A percentile compares a stretch with the other conserved stretches of the same genome.
Evolutionary conservation across 2,113 vertebrate genomes (phyloP).

Genomic region (Hypanus sabinus): DNA sequence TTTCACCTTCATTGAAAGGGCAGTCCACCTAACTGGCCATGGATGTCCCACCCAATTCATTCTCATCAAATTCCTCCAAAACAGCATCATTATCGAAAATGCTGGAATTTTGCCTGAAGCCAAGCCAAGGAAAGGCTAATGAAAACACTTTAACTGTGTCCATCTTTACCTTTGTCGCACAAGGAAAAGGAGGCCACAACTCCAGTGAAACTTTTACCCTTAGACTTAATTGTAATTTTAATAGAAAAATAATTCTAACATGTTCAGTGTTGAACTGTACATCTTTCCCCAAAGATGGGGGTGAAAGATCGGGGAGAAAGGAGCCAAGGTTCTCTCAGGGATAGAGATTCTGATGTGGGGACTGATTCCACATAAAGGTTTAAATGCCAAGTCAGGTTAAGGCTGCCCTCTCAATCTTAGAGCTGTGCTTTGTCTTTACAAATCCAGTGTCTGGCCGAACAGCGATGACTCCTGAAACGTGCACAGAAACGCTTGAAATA

Average conservation of each 20-base stretch:
- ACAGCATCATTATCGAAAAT: neutral
- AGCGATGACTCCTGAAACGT: neutral
- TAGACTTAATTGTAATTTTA: neutral
- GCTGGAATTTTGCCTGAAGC: neutral
- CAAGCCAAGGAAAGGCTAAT: too few relatives aligned
- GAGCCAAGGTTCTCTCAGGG: neutral
- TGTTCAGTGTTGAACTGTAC: too few relatives aligned
- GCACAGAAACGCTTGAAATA: neutral
- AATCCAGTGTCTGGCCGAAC: neutral
- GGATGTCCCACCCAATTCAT: neutral
- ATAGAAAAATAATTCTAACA: neutral
- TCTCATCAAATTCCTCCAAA: neutral
- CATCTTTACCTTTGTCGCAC: neutral
- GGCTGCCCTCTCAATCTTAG: neutral
- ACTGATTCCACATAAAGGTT: too few relatives aligned
- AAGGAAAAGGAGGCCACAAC: neutral
- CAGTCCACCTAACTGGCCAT: neutral
- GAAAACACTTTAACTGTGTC: neutral
- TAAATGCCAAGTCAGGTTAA: neutral
- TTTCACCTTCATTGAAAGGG: neutral
- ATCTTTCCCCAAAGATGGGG: too few relatives aligned
- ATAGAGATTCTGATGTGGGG: neutral
- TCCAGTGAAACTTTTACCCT: neutral
- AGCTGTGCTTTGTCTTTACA: too few relatives aligned
- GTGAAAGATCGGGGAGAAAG: too few relatives aligned